Percentiles rank a stretch among this genome's conserved stretches.
phyloP scores from a whole-genome alignment of 2,113 vertebrate genomes.

The Dasyornis broadbenti region DNA sequence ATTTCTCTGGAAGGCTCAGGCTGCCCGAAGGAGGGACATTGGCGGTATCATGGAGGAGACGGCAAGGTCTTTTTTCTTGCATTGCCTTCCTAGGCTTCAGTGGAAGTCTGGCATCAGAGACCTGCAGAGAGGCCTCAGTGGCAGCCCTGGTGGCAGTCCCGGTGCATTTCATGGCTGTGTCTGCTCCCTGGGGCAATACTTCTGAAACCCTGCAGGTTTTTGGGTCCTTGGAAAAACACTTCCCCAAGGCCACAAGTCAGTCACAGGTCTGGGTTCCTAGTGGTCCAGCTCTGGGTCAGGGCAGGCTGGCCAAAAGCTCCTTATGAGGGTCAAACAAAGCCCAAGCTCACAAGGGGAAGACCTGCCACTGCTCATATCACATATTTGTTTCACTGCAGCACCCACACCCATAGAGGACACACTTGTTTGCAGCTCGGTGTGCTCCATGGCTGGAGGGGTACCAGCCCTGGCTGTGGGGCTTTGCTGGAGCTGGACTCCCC shows the following conservation, averaged over 20 bases:
- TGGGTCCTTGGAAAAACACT: background rate
- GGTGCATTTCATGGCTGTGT: background rate
- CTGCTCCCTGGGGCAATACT: rapidly evolving
- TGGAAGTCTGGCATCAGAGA: background rate
- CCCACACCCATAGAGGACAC: too few species aligned
- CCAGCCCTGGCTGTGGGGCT: background rate
- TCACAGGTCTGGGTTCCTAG: background rate
- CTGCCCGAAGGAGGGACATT: rapidly evolving
- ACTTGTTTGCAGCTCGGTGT: background rate
- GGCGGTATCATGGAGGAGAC: background rate
- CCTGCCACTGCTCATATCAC: background rate
- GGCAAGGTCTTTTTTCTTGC: background rate
- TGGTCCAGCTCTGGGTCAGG: background rate
- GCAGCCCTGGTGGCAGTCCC: background rate
- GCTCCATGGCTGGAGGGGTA: rapidly evolving
- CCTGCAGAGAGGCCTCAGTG: background rate
- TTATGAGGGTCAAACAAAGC: background rate
- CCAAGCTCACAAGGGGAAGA: background rate
- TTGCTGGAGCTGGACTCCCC: background rate
- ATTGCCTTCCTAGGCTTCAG: background rate
- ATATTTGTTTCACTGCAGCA: background rate
- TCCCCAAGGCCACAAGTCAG: background rate
- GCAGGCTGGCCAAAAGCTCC: background rate
- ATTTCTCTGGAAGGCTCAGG: background rate
- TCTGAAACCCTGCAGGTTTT: background rate